These are phyloP conservation scores for Brachirus orientalis DNA, from an alignment of 2,113 vertebrate species.

Conservation along the genomic window DNA sequence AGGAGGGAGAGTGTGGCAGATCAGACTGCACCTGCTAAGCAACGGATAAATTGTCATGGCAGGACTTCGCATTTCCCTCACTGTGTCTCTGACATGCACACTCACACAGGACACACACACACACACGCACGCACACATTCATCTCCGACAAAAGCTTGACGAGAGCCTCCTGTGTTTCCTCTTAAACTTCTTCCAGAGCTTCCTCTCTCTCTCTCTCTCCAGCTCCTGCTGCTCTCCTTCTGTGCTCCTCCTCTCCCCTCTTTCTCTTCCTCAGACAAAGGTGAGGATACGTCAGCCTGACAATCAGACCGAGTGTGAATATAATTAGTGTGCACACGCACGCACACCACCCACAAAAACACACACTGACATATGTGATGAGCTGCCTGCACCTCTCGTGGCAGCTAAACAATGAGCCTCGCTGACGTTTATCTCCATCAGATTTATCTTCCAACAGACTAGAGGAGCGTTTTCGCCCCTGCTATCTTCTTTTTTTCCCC, in stretches of 20 bases:
- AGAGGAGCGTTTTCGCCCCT: constrained; percentile 19
- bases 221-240: constrained; percentile 34
- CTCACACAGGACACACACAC: constrained; percentile 6
- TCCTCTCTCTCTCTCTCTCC: constrained; percentile 43
- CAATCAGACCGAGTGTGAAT: constrained; percentile 61
- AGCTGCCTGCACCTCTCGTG: constrained; percentile 52
- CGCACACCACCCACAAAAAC: constrained; percentile 13
- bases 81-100: constrained; percentile 17
- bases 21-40: constrained; percentile 71
- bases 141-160: constrained; percentile 56
- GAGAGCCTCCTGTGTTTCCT: constrained; percentile 49
- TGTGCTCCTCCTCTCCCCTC: constrained; percentile 14
- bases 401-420: constrained; percentile 70
- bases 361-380: constrained; percentile 48
- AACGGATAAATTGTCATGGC: constrained; percentile 53
- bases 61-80: constrained; percentile 18
- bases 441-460: constrained; percentile 67
- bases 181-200: constrained; percentile 60
- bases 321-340: constrained; percentile 50
- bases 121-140: constrained; percentile 17
- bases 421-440: constrained; percentile 66
- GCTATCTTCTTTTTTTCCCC: constrained; percentile 50
- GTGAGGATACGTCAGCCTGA: constrained; percentile 66
- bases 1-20: constrained; percentile 34
- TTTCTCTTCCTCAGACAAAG: constrained; percentile 63